Conservation (phyloP, 2,888 invertebrate species). For the Diplazon laetatorius region DNA sequence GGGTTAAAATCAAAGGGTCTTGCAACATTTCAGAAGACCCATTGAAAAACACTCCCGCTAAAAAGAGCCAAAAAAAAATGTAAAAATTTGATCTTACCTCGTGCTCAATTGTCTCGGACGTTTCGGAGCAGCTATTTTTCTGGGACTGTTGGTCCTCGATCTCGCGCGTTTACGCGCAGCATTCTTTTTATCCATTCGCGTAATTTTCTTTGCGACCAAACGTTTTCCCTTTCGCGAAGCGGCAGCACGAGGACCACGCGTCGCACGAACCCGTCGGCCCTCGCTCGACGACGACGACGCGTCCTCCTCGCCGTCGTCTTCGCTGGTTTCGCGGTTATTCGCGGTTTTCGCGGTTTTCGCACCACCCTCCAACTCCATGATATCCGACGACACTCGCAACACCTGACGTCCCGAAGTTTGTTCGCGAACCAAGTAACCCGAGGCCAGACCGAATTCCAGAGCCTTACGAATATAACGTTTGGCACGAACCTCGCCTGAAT, state of each 20-base stretch:
- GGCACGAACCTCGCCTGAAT: conserved; percentile 35
- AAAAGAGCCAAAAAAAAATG: no score
- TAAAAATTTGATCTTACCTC: conserved; percentile 12
- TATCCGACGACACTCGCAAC: conserved; percentile 51
- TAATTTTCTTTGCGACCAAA: neutral
- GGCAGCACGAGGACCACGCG: conserved; percentile 6
- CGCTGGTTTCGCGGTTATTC: conserved; percentile 31
- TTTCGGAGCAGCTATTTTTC: conserved; percentile 32
- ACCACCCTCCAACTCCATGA: conserved; percentile 42
- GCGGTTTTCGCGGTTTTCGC: conserved; percentile 25
- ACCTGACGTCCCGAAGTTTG: conserved; percentile 53
- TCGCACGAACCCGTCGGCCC: no score
- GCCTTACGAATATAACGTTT: conserved; percentile 52
- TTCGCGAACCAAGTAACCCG: conserved; percentile 50
- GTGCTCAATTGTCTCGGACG: conserved; percentile 47
- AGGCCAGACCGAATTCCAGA: conserved; percentile 50
- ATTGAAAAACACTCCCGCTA: neutral
- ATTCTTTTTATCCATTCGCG: conserved; percentile 32
- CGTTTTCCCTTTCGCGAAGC: conserved; percentile 25
- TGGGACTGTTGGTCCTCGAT: conserved; percentile 56
- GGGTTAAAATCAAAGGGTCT: no score
- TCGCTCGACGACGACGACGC: conserved; percentile 3
- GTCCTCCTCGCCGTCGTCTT: conserved; percentile 37
- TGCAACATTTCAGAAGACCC: no score
- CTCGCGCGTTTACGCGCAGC: conserved; percentile 47